phyloP scores from a whole-genome alignment of 2,113 vertebrate species.

The Myiozetetes cayanensis region DNA sequence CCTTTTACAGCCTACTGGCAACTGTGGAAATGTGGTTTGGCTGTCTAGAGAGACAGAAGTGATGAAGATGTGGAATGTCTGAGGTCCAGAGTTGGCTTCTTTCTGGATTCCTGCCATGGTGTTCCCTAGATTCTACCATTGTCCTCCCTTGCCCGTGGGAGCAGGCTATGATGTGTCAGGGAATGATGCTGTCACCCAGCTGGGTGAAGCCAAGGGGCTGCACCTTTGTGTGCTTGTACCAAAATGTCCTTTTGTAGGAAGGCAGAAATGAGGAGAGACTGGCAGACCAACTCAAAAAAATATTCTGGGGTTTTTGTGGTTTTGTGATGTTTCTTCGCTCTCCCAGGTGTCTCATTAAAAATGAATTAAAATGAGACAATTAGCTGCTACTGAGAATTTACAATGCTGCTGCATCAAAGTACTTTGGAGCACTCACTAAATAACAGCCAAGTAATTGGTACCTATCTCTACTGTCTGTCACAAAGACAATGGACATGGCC shows the following conservation, averaged over 20 bases:
- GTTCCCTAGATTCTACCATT: background rate
- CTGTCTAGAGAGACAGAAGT: background rate
- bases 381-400: constrained; percentile 16
- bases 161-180: background rate
- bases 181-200: background rate
- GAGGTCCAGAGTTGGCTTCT: background rate
- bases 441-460: constrained; percentile 25
- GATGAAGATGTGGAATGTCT: background rate
- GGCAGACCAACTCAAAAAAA: background rate
- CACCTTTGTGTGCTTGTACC: background rate
- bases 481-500: background rate
- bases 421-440: background rate
- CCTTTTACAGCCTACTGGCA: background rate
- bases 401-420: constrained; percentile 25
- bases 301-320: background rate
- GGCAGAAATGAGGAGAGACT: background rate
- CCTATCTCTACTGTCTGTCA: background rate
- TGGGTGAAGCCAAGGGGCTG: background rate
- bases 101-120: background rate
- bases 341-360: constrained; percentile 52
- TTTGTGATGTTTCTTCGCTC: constrained; percentile 1
- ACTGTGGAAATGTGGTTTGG: background rate
- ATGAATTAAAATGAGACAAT: constrained; percentile 46
- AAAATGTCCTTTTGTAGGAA: background rate
- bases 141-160: accelerated